A percentile compares a stretch with the other conserved stretches of the same genome.
Conservation (phyloP, 2,797 vertebrate species). For the Erithacus rubecula region DNA sequence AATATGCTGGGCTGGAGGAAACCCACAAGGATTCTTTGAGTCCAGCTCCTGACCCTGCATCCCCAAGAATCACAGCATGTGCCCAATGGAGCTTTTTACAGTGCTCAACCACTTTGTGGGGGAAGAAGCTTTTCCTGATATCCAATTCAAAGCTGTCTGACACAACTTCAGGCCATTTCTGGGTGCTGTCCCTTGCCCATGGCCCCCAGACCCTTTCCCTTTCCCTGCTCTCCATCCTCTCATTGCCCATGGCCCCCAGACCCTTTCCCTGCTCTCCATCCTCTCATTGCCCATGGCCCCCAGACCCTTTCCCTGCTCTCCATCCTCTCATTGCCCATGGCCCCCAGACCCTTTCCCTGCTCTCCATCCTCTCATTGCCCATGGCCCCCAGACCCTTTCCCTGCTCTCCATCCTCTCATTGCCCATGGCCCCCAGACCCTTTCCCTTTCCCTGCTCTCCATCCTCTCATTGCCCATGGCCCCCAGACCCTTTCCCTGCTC, state of each 20-base stretch:
- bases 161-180: not conserved
- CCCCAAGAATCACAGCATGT: not conserved
- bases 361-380: not conserved
- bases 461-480: not conserved
- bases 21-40: not conserved
- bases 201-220: not conserved
- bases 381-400: not conserved
- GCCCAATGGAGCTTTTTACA: not conserved
- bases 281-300: not conserved
- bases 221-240: not conserved
- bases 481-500: no score
- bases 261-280: no score
- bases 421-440: no score
- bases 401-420: not conserved
- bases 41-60: not conserved
- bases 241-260: not conserved
- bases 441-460: no score
- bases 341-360: no score
- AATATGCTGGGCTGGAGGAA: not conserved
- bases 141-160: not conserved
- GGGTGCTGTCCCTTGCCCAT: not conserved
- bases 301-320: not conserved
- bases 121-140: not conserved
- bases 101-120: rapidly evolving
- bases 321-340: not conserved